Evolutionary conservation across 2,888 invertebrate species (phyloP).

Genomic region (Cantharis rufa): DNA sequence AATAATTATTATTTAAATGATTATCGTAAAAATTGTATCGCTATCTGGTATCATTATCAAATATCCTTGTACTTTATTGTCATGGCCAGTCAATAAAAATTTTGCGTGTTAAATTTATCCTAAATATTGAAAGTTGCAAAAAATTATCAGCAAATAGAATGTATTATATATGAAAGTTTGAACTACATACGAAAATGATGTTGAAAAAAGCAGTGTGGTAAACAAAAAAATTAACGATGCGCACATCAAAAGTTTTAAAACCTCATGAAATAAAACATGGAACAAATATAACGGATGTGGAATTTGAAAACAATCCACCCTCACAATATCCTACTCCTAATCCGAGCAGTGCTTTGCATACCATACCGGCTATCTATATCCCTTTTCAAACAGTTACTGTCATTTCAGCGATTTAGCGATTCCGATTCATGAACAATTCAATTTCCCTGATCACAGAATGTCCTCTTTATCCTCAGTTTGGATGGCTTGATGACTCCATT

Average conservation of each 20-base stretch:
- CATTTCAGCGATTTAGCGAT: conserved; percentile 47
- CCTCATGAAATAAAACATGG: conserved; percentile 42
- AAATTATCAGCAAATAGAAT: not conserved
- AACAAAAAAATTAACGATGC: conserved; percentile 17
- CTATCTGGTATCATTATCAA: conserved; percentile 6
- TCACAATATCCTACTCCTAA: conserved; percentile 41
- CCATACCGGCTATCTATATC: conserved; percentile 42
- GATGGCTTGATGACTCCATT: conserved; percentile 18
- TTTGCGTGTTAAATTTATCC: conserved; percentile 7
- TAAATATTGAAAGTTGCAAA: not conserved
- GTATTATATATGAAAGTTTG: not conserved
- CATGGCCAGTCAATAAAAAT: conserved; percentile 18
- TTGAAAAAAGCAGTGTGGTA: not conserved
- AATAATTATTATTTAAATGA: not conserved
- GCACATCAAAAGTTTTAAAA: conserved; percentile 36
- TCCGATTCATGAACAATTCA: conserved; percentile 48
- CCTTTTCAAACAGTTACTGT: conserved; percentile 47
- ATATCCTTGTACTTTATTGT: conserved; percentile 25
- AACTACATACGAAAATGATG: not conserved
- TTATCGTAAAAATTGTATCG: conserved; percentile 8
- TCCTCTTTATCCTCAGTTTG: conserved; percentile 29
- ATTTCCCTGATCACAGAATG: conserved; percentile 44
- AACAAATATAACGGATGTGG: conserved; percentile 42
- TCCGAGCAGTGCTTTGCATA: conserved; percentile 43
- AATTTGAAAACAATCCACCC: conserved; percentile 38